Base-by-base conservation (phyloP, 2,888 invertebrate species). In the Drosophila neotestacea region DNA sequence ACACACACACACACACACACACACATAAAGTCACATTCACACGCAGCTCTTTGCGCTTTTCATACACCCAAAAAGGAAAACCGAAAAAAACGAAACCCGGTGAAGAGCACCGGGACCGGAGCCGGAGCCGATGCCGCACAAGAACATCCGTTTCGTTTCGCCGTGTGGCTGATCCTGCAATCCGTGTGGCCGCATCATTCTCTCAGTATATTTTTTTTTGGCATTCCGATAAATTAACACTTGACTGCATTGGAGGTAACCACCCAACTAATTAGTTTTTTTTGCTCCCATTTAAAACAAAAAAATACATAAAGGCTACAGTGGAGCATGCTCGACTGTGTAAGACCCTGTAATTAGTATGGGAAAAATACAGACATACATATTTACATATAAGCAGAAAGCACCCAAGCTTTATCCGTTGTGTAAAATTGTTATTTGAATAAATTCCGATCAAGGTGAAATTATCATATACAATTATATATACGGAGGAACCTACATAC, bases 261-360 rank as follows among this genome's bases (percentile, higher is more conserved):
- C 69, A 68, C 28, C 70, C 70, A 62, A 67, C 88, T 91, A 91
- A 91, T 90, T 91, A 90, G 85, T 78, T 76, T 38, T 38, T 59
- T 32, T 46, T 13, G 39, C 41, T 42, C 10, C 22, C 34, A 34
- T 36, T 41, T 13, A 42, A 42, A 42, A 42, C 10, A 42, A 11
- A 41, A 16, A 7, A 30, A 7, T 30, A 6, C 6, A 30, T 7
- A 6, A 32, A 7, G 6, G 32, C 6, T 3, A 6, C 32, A 32
- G 32, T 22, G 22, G 22, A 22, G 22, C 22, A 22, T 22, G 22
- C 22, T 22, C 22, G 22, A 2, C 22, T 22, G 3, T 22, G 22
- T 22, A 0, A 22, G 22, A 22, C 22, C 22, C 22, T 22, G 22
- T 22, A 3, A 2, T 22, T 3, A 22, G 1, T 3, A 1, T 22